Percentiles rank a stretch among this genome's conserved stretches.
Evolutionary conservation across 2,888 invertebrate species (phyloP).

Genomic region (Cryptus viduatorius): DNA sequence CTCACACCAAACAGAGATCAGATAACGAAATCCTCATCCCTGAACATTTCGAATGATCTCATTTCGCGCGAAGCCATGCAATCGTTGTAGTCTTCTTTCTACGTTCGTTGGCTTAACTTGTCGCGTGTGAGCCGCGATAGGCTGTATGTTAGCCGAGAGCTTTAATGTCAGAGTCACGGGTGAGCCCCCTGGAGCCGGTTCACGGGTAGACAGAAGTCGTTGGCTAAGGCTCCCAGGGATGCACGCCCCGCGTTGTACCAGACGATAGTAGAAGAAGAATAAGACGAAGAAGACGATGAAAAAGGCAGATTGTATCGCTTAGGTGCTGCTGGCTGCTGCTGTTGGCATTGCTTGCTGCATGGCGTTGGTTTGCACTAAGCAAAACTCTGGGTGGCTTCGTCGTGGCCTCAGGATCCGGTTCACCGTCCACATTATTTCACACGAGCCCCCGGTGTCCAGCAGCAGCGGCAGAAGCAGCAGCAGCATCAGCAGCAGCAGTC

Average conservation of each 20-base stretch:
- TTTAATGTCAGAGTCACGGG: constrained; percentile 68
- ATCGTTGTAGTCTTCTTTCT: constrained; percentile 4
- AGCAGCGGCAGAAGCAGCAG: no score
- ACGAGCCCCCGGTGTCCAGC: constrained; percentile 73
- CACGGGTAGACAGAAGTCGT: constrained; percentile 49
- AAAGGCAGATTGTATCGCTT: constrained; percentile 40
- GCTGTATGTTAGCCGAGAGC: constrained; percentile 51
- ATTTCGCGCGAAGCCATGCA: neutral
- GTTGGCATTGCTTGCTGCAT: neutral
- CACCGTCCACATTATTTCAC: constrained; percentile 81
- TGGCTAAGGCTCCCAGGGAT: constrained; percentile 18
- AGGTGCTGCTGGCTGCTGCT: constrained; percentile 21
- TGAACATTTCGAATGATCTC: neutral
- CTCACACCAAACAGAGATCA: neutral
- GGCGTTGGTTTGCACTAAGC: constrained; percentile 16
- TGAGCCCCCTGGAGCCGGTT: constrained; percentile 31
- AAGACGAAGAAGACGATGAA: neutral
- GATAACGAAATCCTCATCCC: neutral
- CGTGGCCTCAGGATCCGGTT: constrained; percentile 82
- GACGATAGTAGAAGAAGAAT: constrained; percentile 15
- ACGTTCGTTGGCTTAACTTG: neutral
- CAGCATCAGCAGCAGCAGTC: no score
- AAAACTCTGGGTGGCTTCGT: constrained; percentile 75
- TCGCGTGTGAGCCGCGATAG: constrained; percentile 40
- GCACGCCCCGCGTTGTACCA: constrained; percentile 26